A percentile compares a stretch with the other conserved stretches of the same genome.
These are phyloP conservation scores for Antitype chi DNA, from an alignment of 2,888 invertebrate species.

Conservation along the genomic window DNA sequence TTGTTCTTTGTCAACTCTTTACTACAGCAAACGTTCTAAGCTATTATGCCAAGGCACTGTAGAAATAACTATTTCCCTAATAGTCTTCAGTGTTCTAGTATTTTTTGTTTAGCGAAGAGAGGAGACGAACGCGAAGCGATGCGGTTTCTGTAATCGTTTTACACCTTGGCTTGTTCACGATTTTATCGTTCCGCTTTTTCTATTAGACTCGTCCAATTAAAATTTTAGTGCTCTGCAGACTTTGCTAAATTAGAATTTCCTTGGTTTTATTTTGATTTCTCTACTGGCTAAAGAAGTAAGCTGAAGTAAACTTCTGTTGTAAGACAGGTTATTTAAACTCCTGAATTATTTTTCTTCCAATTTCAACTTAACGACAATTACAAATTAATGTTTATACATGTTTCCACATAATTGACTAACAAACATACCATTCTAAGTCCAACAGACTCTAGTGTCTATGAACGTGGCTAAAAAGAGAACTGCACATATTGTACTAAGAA, in stretches of 20 bases:
- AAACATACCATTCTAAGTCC: neutral
- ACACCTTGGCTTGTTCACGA: conserved; percentile 25
- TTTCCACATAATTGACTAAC: no score
- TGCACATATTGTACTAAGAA: neutral
- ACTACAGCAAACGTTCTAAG: neutral
- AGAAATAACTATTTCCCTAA: conserved; percentile 23
- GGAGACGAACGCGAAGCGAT: conserved; percentile 6
- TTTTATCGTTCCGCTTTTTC: conserved; percentile 15
- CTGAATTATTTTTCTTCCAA: no score
- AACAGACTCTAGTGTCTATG: neutral
- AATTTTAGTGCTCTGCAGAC: conserved; percentile 1
- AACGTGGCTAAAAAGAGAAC: neutral
- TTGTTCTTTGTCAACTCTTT: neutral
- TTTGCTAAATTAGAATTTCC: neutral
- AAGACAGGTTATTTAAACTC: no score
- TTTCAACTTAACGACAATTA: neutral
- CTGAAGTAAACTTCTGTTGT: no score
- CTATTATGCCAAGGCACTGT: conserved; percentile 5
- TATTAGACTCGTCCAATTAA: conserved; percentile 30
- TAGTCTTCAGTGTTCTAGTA: conserved; percentile 9
- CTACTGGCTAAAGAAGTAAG: neutral
- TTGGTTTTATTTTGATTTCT: neutral
- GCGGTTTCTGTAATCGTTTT: conserved; percentile 46
- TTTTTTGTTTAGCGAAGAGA: conserved; percentile 9
- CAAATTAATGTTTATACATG: no score